Percentiles rank a stretch among this genome's conserved stretches.
Evolutionary conservation across 2,113 vertebrate species (phyloP).

Genomic region (Heteronetta atricapilla): DNA sequence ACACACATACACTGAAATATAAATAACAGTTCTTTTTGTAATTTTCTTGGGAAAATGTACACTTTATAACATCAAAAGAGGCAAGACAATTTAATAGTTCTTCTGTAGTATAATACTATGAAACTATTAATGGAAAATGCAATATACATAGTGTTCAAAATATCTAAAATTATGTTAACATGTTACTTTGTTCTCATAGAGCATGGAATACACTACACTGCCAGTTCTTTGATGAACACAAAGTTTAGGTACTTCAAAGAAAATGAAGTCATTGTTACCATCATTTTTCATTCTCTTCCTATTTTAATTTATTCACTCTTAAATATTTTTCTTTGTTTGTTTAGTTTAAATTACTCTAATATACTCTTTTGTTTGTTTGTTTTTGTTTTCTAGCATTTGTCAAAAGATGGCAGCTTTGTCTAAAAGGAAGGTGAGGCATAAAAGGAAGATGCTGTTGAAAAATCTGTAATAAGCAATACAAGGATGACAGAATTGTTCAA

Average conservation of each 20-base stretch:
- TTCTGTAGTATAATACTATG: neutral
- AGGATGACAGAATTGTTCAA: neutral
- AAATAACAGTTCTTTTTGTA: neutral
- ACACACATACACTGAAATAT: accelerated
- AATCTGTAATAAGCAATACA: neutral
- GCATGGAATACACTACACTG: neutral
- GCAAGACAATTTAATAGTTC: neutral
- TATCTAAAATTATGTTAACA: neutral
- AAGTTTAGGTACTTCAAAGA: neutral
- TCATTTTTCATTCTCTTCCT: neutral
- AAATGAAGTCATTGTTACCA: neutral
- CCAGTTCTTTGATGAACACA: neutral
- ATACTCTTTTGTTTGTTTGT: neutral
- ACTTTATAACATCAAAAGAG: neutral
- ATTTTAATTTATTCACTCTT: neutral
- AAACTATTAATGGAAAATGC: neutral
- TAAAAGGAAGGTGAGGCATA: neutral
- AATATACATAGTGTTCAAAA: neutral
- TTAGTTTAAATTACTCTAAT: neutral
- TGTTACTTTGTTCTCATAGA: neutral
- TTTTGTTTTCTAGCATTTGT: neutral
- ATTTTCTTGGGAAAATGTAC: neutral
- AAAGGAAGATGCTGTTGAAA: neutral
- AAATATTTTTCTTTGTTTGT: neutral
- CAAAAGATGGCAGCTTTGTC: neutral